These are phyloP conservation scores for Meta bourneti DNA, from an alignment of 2,888 invertebrate species.

Conservation along the genomic window DNA sequence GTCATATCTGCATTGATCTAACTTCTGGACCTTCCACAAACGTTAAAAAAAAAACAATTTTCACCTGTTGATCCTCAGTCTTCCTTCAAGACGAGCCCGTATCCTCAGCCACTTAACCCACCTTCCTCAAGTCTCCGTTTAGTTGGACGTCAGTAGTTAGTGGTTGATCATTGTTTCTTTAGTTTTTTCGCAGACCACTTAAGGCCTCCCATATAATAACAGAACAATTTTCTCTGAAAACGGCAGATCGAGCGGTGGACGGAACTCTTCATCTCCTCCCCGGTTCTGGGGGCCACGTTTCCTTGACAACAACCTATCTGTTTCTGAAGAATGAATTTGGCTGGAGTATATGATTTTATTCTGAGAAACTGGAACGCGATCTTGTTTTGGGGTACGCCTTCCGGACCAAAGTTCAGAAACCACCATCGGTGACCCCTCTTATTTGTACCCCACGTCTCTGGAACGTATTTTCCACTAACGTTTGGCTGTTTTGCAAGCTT, in stretches of 20 bases:
- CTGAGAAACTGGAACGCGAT: neutral
- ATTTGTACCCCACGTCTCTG: neutral
- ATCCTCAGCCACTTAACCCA: neutral
- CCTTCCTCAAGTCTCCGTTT: neutral
- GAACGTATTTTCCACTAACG: neutral
- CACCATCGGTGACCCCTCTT: neutral
- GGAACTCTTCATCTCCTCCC: neutral
- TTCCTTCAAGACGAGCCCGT: no score
- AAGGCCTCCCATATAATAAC: slow-evolving; percentile 14
- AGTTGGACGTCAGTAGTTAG: neutral
- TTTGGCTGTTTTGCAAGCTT: neutral
- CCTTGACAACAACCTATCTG: no score
- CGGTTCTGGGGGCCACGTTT: neutral
- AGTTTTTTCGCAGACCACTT: slow-evolving; percentile 13
- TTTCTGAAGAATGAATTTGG: neutral
- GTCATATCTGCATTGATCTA: no score
- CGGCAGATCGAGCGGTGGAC: neutral
- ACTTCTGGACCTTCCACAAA: no score
- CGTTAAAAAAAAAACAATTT: no score
- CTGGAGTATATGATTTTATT: neutral
- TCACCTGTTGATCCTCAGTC: no score
- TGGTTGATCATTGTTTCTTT: neutral
- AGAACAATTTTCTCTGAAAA: slow-evolving; percentile 20
- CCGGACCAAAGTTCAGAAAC: neutral
- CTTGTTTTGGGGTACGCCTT: slow-evolving; percentile 13